A percentile compares a stretch with the other conserved stretches of the same genome.
These are phyloP conservation scores for Norana najaformis DNA, from an alignment of 2,888 invertebrate species.

Conservation along the genomic window DNA sequence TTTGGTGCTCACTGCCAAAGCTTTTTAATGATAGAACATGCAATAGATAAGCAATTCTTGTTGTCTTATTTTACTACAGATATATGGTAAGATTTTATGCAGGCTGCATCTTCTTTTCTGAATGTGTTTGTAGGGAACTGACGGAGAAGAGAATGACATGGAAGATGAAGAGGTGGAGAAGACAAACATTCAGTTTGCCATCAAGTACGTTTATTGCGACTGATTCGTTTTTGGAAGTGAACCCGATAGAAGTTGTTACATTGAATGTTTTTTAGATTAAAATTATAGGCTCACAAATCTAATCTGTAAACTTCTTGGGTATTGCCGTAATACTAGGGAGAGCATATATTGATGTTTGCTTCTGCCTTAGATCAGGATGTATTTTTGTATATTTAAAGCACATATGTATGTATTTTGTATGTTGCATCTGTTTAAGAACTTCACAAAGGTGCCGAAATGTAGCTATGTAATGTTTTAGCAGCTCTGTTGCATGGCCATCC, in stretches of 20 bases:
- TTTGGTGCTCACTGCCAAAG: background rate
- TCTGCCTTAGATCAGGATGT: too few species aligned
- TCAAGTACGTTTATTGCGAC: constrained; percentile 34
- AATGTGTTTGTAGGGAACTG: background rate
- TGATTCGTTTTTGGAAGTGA: background rate
- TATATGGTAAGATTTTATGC: background rate
- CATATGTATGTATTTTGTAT: background rate
- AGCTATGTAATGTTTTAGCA: background rate
- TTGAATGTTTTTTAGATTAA: too few species aligned
- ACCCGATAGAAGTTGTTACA: background rate
- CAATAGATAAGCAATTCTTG: background rate
- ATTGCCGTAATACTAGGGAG: background rate
- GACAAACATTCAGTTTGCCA: constrained; percentile 32
- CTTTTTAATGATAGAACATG: background rate
- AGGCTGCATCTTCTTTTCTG: background rate
- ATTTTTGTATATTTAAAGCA: too few species aligned
- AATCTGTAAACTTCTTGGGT: too few species aligned
- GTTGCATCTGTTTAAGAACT: background rate
- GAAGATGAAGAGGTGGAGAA: constrained; percentile 35
- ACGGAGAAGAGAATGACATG: constrained; percentile 34
- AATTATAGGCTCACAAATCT: background rate
- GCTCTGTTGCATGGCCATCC: background rate
- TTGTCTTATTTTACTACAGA: background rate
- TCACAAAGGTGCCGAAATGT: background rate
- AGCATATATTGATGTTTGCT: too few species aligned